Conservation (phyloP, 2,888 invertebrate genomes). For the Hololepta plana region DNA sequence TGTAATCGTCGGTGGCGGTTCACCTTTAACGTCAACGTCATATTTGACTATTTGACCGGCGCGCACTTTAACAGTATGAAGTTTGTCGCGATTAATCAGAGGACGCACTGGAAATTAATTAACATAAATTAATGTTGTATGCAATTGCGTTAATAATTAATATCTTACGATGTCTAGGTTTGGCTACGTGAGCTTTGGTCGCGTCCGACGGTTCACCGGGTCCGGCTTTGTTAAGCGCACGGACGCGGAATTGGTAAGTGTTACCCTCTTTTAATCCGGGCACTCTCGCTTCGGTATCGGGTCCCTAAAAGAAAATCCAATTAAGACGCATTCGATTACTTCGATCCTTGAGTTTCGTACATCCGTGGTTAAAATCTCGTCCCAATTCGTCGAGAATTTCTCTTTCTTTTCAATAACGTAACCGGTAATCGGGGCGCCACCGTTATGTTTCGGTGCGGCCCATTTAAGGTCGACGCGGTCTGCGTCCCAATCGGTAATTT, state of each 20-base stretch:
- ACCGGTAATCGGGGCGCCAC: slow-evolving; percentile 65
- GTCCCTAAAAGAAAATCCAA: slow-evolving; percentile 30
- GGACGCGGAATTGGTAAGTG: slow-evolving; percentile 88
- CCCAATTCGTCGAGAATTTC: slow-evolving; percentile 59
- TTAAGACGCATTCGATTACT: slow-evolving; percentile 1
- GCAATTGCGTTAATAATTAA: background rate
- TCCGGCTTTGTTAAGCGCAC: slow-evolving; percentile 89
- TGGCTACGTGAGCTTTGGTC: slow-evolving; percentile 72
- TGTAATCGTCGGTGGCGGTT: slow-evolving; percentile 82
- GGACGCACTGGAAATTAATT: slow-evolving; percentile 61
- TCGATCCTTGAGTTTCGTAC: slow-evolving; percentile 30
- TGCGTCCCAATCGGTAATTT: slow-evolving; percentile 76
- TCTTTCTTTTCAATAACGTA: slow-evolving; percentile 83
- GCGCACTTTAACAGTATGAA: slow-evolving; percentile 72
- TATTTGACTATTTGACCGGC: slow-evolving; percentile 80
- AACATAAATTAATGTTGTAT: background rate
- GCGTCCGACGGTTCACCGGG: slow-evolving; percentile 81
- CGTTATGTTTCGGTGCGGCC: slow-evolving; percentile 59
- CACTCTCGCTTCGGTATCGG: slow-evolving; percentile 65
- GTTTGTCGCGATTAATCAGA: slow-evolving; percentile 83
- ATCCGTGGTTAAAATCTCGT: slow-evolving; percentile 58
- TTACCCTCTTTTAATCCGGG: slow-evolving; percentile 78
- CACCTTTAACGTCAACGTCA: slow-evolving; percentile 90
- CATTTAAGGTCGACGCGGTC: slow-evolving; percentile 75
- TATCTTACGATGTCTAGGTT: slow-evolving; percentile 66